Evolutionary conservation across 92 coral and sea anemone genomes (phyloP).

Genomic region (Palythoa caribaeorum): DNA sequence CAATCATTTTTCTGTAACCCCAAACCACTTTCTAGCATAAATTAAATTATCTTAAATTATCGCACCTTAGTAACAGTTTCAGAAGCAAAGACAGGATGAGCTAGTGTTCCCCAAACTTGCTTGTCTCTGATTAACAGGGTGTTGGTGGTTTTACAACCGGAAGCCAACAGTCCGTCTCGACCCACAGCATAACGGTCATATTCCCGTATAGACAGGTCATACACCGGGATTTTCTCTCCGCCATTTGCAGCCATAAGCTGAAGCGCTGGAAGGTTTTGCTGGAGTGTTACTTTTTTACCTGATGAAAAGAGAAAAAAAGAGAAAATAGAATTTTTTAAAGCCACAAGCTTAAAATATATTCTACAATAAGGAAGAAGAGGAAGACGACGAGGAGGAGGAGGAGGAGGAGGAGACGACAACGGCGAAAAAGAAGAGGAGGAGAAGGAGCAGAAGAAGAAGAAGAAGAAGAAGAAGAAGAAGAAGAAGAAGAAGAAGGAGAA

Average conservation of each 20-base stretch:
- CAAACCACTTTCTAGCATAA: background rate
- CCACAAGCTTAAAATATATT: too few relatives aligned
- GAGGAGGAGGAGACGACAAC: too few relatives aligned
- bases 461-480: too few relatives aligned
- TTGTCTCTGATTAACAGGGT: conserved; percentile 67
- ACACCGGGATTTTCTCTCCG: conserved; percentile 71
- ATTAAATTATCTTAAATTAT: background rate
- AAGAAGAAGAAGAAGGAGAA: too few relatives aligned
- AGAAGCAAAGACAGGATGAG: conserved; percentile 58
- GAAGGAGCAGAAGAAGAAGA: too few relatives aligned
- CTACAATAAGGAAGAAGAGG: background rate
- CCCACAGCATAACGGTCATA: conserved; percentile 94
- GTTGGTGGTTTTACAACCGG: conserved; percentile 72
- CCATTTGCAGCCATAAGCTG: conserved; percentile 59
- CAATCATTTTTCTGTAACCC: background rate
- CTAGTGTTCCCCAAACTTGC: conserved; percentile 82
- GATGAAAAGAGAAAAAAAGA: too few relatives aligned
- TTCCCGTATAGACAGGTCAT: conserved; percentile 83
- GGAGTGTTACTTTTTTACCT: conserved; percentile 62
- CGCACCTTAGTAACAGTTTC: conserved; percentile 26
- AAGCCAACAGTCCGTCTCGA: conserved; percentile 79
- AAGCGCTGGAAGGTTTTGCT: conserved; percentile 60
- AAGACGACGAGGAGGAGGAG: background rate
- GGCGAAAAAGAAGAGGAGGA: too few relatives aligned
- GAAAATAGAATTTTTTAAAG: background rate